Evolutionary conservation across 2,797 vertebrate species (phyloP).

Genomic region (Smutsia gigantea): DNA sequence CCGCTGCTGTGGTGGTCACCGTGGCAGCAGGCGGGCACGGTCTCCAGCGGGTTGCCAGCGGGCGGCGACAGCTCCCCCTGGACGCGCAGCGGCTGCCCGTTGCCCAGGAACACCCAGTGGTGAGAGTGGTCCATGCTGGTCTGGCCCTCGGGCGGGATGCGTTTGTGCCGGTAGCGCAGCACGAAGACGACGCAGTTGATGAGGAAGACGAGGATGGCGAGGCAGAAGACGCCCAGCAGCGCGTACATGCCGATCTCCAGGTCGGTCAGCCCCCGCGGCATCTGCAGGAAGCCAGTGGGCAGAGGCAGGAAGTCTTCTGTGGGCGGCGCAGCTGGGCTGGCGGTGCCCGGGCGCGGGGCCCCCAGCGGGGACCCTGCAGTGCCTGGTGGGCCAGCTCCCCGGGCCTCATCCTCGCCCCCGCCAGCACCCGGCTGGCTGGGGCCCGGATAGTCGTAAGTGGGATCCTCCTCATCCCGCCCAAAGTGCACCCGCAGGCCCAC

Average conservation of each 20-base stretch:
- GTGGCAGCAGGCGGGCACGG: conserved; percentile 95
- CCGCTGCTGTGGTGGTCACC: conserved; percentile 98
- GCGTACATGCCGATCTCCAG: conserved; percentile 99
- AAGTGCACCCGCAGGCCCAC: conserved; percentile 94
- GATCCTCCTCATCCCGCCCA: conserved; percentile 91
- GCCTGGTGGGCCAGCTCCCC: conserved; percentile 82
- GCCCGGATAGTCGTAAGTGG: conserved; percentile 86
- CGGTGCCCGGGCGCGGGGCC: conserved; percentile 55
- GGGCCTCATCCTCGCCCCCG: conserved; percentile 85
- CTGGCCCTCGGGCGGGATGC: conserved; percentile 97
- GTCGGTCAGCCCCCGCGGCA: conserved; percentile 95
- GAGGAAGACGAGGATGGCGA: conserved; percentile 98
- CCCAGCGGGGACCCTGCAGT: conserved; percentile 89
- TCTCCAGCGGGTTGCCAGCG: conserved; percentile 92
- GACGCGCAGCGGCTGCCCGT: conserved; percentile 94
- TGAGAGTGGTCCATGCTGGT: conserved; percentile 99
- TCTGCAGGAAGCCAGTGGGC: conserved; percentile 91
- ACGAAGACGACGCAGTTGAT: conserved; percentile 99
- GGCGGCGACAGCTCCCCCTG: conserved; percentile 95
- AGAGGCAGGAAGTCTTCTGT: conserved; percentile 91
- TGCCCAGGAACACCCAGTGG: conserved; percentile 99
- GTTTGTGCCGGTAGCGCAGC: conserved; percentile 97
- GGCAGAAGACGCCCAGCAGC: conserved; percentile 96
- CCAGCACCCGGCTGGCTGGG: conserved; percentile 85
- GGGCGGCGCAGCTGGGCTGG: neutral